Evolutionary conservation across 2,888 invertebrate genomes (phyloP).

Genomic region (Acrobasis repandana): DNA sequence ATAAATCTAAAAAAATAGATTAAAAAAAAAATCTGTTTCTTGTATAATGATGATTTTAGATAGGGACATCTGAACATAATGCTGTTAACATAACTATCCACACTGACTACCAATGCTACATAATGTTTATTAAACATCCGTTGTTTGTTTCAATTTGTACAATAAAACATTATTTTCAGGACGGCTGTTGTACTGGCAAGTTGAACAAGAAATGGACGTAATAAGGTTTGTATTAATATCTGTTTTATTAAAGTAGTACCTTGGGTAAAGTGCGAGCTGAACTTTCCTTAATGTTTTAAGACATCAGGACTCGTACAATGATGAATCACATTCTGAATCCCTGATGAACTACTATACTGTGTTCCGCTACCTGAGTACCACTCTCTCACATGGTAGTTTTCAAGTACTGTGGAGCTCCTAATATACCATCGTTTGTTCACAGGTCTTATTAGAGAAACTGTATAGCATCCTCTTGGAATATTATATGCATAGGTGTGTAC

Average conservation of each 20-base stretch:
- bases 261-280: too few species aligned
- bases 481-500: too few species aligned
- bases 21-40: too few species aligned
- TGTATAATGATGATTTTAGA: slow-evolving; percentile 61
- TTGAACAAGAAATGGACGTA: background rate
- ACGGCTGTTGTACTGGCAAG: background rate
- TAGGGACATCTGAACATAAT: slow-evolving; percentile 74
- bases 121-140: background rate
- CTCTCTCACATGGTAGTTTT: background rate
- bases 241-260: too few species aligned
- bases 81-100: slow-evolving; percentile 67
- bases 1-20: too few species aligned
- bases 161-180: slow-evolving; percentile 3
- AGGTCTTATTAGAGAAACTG: background rate
- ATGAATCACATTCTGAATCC: background rate
- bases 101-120: slow-evolving; percentile 41
- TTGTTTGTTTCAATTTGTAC: background rate
- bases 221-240: background rate
- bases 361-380: background rate
- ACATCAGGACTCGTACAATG: background rate
- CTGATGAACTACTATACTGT: background rate
- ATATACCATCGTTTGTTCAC: background rate
- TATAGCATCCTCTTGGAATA: background rate
- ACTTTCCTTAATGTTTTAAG: background rate
- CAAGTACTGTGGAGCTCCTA: background rate